phyloP scores from a whole-genome alignment of 2,797 vertebrate species.

The Florisuga fusca region DNA sequence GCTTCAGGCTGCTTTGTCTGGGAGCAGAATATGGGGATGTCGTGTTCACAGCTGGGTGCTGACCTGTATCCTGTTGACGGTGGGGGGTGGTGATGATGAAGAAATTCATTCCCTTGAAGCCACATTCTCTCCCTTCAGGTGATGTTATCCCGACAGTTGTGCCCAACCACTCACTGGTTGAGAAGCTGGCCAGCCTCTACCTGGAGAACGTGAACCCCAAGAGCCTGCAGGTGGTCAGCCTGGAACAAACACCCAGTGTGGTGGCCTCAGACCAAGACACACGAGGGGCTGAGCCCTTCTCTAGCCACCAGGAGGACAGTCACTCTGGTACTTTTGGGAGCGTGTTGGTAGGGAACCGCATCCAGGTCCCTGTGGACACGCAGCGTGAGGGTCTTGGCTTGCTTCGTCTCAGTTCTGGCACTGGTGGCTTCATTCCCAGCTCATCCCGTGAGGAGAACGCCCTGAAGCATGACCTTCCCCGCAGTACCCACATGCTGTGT shows the following conservation, averaged over 20 bases:
- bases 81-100: neutral
- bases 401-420: conserved; percentile 75
- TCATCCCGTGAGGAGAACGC: conserved; percentile 82
- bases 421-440: conserved; percentile 77
- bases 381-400: conserved; percentile 68
- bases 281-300: conserved; percentile 66
- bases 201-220: conserved; percentile 86
- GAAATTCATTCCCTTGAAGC: neutral
- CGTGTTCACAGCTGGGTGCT: neutral
- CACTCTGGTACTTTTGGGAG: conserved; percentile 95
- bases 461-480: conserved; percentile 93
- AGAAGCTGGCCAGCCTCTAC: conserved; percentile 89
- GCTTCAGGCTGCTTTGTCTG: neutral
- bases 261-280: conserved; percentile 49
- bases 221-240: conserved; percentile 7
- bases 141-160: conserved; percentile 88
- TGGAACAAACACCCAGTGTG: neutral
- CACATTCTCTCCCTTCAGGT: conserved; percentile 76
- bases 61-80: neutral
- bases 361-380: conserved; percentile 88
- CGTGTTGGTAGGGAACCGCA: conserved; percentile 95
- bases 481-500: conserved; percentile 88
- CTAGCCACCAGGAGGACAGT: conserved; percentile 76
- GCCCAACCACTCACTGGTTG: conserved; percentile 90
- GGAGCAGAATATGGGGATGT: neutral